Conservation (phyloP, 2,888 invertebrate species). For the Megalurothrips usitatus region DNA sequence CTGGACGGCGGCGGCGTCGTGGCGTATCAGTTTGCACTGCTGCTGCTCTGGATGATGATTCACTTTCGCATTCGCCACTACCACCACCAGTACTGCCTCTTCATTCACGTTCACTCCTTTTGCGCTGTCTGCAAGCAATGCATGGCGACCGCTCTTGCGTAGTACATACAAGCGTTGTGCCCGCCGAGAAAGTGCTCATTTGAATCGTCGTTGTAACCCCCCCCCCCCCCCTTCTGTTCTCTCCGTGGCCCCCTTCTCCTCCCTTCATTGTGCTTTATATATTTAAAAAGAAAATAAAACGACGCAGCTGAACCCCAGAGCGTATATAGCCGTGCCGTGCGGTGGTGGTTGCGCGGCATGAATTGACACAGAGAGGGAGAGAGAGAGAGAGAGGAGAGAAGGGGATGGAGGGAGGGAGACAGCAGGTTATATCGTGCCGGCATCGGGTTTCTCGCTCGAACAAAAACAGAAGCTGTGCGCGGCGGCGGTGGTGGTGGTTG, state of each 20-base stretch:
- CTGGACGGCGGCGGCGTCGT: too few species aligned
- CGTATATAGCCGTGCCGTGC: neutral
- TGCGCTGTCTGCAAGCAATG: too few species aligned
- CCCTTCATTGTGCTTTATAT: neutral
- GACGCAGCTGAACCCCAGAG: neutral
- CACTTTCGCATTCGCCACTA: too few species aligned
- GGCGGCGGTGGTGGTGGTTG: neutral
- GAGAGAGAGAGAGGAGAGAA: slow-evolving; percentile 18
- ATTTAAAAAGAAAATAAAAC: slow-evolving; percentile 6
- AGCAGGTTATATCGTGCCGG: neutral
- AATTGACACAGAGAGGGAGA: neutral
- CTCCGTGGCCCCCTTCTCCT: neutral
- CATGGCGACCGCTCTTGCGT: too few species aligned
- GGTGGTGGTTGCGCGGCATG: neutral
- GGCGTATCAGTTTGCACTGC: too few species aligned
- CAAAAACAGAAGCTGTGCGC: slow-evolving; percentile 9
- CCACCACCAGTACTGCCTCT: too few species aligned
- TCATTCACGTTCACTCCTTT: too few species aligned
- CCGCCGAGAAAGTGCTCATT: too few species aligned
- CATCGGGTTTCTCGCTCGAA: slow-evolving; percentile 15
- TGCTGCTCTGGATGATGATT: too few species aligned
- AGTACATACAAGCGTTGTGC: too few species aligned
- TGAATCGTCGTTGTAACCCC: neutral
- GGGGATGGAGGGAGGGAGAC: neutral
- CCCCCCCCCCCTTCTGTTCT: neutral